Base-by-base conservation (phyloP, 1,140 invertebrate genomes). In the Drosophila mayri region DNA sequence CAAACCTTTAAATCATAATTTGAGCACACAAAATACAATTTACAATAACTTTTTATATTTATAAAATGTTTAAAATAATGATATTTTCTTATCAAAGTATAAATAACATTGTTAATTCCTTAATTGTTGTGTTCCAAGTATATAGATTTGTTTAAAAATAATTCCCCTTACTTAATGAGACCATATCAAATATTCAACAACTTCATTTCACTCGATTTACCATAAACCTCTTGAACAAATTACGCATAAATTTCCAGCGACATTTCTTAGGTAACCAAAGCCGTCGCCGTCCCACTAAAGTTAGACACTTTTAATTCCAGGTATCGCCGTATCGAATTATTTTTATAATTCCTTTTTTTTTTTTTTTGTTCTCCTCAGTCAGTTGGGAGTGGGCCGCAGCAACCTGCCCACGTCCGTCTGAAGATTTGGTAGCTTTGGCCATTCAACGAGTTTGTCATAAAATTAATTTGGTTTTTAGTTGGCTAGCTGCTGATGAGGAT, bases 371-470 rank as follows among this genome's bases (percentile, higher is more conserved):
- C 22, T 64, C n/a, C n/a, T 12, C 65, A 49, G 20, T 20, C 43
- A 20, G 8, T 16, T 8, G 16, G 57, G 50, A 73, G 70, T 73
- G 70, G 70, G 70, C 54, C n/a, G 25, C 4, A 32, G 18, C 4
- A 32, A 32, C 35, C 65, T 41, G 58, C 58, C 66, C 54, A 65
- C 67, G 66, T 59, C 30, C n/a, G 47, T 68, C 68, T 59, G 20
- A 35, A 67, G 49, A 55, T 43, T 58, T 77, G 65, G 84, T 88
- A 83, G 79, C 83, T 62, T 73, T 77, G 55, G 73, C 43, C 71
- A 81, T 88, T 88, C 66, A 79, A 70, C 84, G 55, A 87, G 84
- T 83, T 90, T 88, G 85, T 90, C 85, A 84, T 90, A 83, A 76
- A 90, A 81, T 88, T 88, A 87, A 88, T 88, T 88, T 85, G 70